phyloP scores from a whole-genome alignment of 2,797 vertebrate genomes.

The Hydrocynus forskahlii region DNA sequence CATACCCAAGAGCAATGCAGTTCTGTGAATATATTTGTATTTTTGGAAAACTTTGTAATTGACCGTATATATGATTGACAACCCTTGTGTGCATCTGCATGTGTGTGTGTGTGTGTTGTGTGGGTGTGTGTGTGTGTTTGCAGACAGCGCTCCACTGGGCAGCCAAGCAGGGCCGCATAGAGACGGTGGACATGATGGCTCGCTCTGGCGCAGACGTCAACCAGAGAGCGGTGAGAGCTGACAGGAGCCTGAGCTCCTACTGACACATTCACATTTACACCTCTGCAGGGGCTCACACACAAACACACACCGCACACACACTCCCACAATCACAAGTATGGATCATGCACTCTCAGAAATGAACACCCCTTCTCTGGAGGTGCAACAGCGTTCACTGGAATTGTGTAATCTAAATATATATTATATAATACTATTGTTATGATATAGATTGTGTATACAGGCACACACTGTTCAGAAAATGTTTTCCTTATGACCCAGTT shows the following conservation, averaged over 20 bases:
- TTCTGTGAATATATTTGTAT: slow-evolving; percentile 55
- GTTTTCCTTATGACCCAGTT: too few species aligned
- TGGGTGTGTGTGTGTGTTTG: slow-evolving; percentile 63
- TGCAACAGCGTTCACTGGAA: slow-evolving; percentile 24
- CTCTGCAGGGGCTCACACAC: slow-evolving; percentile 53
- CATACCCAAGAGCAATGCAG: neutral
- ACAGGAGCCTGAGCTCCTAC: slow-evolving; percentile 72
- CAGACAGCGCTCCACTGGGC: slow-evolving; percentile 81
- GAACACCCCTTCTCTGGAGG: slow-evolving; percentile 31
- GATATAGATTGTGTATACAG: too few species aligned
- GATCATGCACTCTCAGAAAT: slow-evolving; percentile 30
- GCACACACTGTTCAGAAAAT: too few species aligned
- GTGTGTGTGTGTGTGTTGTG: slow-evolving; percentile 62
- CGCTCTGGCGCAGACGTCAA: slow-evolving; percentile 79
- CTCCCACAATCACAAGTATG: slow-evolving; percentile 27
- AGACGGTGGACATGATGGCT: slow-evolving; percentile 79
- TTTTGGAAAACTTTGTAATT: slow-evolving; percentile 62
- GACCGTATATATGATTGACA: slow-evolving; percentile 58
- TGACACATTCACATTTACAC: slow-evolving; percentile 70
- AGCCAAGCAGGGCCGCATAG: slow-evolving; percentile 77
- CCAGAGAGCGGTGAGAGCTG: slow-evolving; percentile 79
- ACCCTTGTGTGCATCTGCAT: slow-evolving; percentile 52
- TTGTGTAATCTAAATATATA: slow-evolving; percentile 28
- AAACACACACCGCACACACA: slow-evolving; percentile 25
- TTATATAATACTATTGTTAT: too few species aligned